Evolutionary conservation across 2,888 invertebrate species (phyloP).

Genomic region (Liopterus haemorrhoidalis): DNA sequence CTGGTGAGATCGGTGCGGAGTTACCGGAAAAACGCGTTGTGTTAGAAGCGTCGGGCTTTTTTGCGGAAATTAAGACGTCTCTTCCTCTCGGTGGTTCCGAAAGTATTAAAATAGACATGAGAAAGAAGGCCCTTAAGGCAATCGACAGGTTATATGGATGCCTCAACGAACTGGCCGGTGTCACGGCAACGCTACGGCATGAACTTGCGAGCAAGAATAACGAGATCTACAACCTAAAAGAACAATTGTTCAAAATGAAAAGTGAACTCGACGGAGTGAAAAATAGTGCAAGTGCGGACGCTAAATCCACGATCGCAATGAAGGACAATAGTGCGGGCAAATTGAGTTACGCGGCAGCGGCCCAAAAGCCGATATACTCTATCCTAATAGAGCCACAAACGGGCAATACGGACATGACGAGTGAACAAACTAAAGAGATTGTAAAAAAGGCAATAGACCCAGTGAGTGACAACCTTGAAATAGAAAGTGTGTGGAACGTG

Average conservation of each 20-base stretch:
- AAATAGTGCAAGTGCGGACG: no score
- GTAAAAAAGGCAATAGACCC: neutral
- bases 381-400: constrained; percentile 1
- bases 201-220: neutral
- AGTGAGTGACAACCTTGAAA: neutral
- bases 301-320: no score
- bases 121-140: neutral
- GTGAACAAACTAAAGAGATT: constrained; percentile 2
- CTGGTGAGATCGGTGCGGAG: no score
- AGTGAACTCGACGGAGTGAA: neutral
- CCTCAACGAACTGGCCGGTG: neutral
- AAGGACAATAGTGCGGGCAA: no score
- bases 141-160: neutral
- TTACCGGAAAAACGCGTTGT: no score
- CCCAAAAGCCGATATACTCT: constrained; percentile 2
- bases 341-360: constrained; percentile 1
- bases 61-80: no score
- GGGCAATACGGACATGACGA: neutral
- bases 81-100: no score
- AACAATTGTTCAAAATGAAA: constrained; percentile 8
- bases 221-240: constrained; percentile 5
- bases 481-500: constrained; percentile 5
- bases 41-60: no score
- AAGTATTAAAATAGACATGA: neutral
- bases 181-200: neutral